Evolutionary conservation across 2,888 invertebrate genomes (phyloP), one percentile per base, ranked within the genome.

Genomic region (Dioctria rufipes): DNA sequence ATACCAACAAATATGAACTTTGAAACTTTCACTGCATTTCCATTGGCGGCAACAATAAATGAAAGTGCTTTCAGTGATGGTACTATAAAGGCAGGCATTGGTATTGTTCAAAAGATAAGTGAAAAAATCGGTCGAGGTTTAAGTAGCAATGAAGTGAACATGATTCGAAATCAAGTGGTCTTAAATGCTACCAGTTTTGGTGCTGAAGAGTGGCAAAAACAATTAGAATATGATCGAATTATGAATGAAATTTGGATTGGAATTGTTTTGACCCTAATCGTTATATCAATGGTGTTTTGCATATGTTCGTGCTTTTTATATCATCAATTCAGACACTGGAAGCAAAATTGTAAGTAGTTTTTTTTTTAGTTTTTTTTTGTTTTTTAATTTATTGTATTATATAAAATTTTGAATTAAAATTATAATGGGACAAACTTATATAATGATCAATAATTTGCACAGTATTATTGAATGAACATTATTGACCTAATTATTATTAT

Each of bases 171-270:
- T 69, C 81, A 78, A 51, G 46, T 81, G 3, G 61, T 65, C n/a
- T 46, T 78, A 60, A 77, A 77, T 69, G 61, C 58, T 40, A 80
- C 37, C 6, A 65, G 37, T 67, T 54, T 58, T 65, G 67, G 80
- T 80, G 75, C 37, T 51, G 83, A 83, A 49, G 87, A 88, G 65
- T 78, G 88, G 75, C 87, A 88, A 81, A 87, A 88, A 78, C 88
- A 89, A 84, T 79, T 87, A 81, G 91, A 91, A 82, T 92, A 92
- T 85, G 91, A 92, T 86, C 91, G 91, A 84, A 91, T 92, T 85
- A 89, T 92, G 86, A 91, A 92, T 80, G 92, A 92, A 85, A 90
- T 92, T 60, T 93, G 92, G 92, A 91, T 92, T 80, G 92, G 92
- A 40, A 90, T 92, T 82, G 92, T 92, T 49, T 86, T 93, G 75